A percentile compares a stretch with the other conserved stretches of the same genome.
phyloP scores from a whole-genome alignment of 92 coral and sea anemone genomes.

The Umimayanthus chanpuru region DNA sequence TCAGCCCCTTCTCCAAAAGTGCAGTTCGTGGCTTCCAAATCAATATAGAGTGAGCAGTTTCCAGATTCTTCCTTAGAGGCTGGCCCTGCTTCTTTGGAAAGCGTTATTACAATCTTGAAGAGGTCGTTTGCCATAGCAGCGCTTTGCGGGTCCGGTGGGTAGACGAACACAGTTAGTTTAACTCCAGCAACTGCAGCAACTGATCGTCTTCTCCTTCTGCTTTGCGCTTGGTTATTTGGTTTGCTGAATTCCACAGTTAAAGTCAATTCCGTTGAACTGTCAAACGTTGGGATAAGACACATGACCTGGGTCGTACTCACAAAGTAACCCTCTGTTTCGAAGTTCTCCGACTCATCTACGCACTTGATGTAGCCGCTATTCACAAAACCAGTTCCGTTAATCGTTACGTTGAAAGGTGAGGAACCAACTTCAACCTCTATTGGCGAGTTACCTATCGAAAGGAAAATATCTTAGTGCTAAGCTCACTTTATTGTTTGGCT shows the following conservation, averaged over 20 bases:
- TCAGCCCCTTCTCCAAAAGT: conserved; percentile 35
- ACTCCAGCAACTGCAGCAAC: neutral
- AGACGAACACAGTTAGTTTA: neutral
- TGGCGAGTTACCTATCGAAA: conserved; percentile 6
- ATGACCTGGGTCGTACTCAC: conserved; percentile 43
- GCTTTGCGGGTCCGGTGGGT: neutral
- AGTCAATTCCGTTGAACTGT: neutral
- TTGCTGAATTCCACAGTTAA: conserved; percentile 26
- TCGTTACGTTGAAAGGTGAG: conserved; percentile 4
- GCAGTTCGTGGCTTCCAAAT: conserved; percentile 13
- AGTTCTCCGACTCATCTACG: neutral
- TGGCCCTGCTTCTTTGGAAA: conserved; percentile 14
- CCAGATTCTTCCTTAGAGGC: neutral
- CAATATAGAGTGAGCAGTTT: conserved; percentile 38
- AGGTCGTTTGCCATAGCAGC: conserved; percentile 38
- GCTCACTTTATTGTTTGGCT: neutral
- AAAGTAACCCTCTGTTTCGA: conserved; percentile 21
- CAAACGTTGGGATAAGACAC: conserved; percentile 45
- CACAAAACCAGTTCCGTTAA: conserved; percentile 41
- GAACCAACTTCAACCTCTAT: conserved; percentile 2
- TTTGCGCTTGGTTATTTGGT: neutral
- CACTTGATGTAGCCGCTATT: conserved; percentile 7
- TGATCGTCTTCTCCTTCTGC: neutral
- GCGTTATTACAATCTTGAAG: neutral
- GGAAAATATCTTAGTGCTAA: neutral